Evolutionary conservation across 2,113 vertebrate species (phyloP).

Genomic region (Heloderma charlesbogerti): DNA sequence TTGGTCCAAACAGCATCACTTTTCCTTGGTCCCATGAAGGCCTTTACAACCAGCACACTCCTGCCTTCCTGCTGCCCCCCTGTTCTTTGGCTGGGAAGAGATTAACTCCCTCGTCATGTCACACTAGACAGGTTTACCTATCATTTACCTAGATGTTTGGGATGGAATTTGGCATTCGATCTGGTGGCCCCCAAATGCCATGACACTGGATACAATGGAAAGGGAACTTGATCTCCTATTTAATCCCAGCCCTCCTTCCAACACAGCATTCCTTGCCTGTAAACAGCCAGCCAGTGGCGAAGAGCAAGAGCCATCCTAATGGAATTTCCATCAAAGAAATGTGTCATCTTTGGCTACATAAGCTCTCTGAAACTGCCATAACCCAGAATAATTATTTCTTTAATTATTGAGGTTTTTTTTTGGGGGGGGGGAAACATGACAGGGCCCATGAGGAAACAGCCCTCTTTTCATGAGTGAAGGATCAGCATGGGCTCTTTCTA

Average conservation of each 20-base stretch:
- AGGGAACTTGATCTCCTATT: background rate
- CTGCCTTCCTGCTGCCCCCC: background rate
- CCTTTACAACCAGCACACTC: background rate
- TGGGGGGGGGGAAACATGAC: background rate
- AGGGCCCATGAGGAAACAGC: background rate
- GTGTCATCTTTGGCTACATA: slow-evolving; percentile 39
- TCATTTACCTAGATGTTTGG: background rate
- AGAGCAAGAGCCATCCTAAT: slow-evolving; percentile 15
- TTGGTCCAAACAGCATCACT: no score
- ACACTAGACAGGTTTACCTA: background rate
- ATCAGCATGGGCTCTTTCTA: background rate
- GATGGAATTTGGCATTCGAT: background rate
- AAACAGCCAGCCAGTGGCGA: background rate
- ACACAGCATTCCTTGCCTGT: background rate
- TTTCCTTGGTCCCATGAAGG: background rate
- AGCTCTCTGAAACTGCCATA: slow-evolving; percentile 3
- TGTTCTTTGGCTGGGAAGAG: background rate
- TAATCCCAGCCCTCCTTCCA: background rate
- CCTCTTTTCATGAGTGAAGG: background rate
- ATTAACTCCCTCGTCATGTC: background rate
- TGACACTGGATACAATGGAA: background rate
- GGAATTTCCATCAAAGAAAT: background rate
- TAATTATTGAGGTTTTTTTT: background rate
- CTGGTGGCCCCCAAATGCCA: background rate
- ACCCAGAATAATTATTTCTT: background rate